Evolutionary conservation across 2,888 invertebrate species (phyloP), one percentile per base, ranked within the genome.

Genomic region (Emmelina monodactyla): DNA sequence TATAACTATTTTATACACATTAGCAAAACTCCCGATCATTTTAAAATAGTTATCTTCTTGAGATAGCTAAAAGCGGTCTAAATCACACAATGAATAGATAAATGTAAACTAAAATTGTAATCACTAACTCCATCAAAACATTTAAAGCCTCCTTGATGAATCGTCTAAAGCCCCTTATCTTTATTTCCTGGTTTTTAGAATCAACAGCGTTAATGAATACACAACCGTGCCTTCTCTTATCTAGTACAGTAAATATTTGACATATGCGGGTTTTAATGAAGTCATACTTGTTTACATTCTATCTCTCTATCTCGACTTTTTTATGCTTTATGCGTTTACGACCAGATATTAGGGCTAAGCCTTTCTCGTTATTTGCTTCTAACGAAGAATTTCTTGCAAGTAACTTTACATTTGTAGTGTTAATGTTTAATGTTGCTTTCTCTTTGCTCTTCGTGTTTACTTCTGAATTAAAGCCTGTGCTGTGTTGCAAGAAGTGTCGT

Each of bases 261-360:
- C 58, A 49, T 53, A 63, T 59, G 60, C 62, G 61, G 60, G 61
- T 45, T 50, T 50, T 65, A 65, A 67, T 68, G 60, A 65, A 62
- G 57, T 49, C 55, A 46, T 54, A 55, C 52, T 9, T 10, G 4
- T 51, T 47, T 50, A 41, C 41, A 35, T 32, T 47, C 58, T 59
- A 59, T 59, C 58, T 55, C 45, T 43, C 36, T 44, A 58, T 60
- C 57, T 53, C 46, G 33, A 47, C 45, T 43, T 49, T 55, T 56
- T 53, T 53, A 50, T 42, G 40, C 41, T 43, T 40, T 51, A 49
- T 46, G 46, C 46, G 44, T 42, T 47, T 47, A 50, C 50, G 25
- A 3, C 11, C n/a, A 6, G 5, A 3, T 25, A 25, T 25, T 25
- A n/a, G n/a, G n/a, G 9, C 25, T 7, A 7, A n/a, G n/a, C n/a